Evolutionary conservation across 64 coral and sea anemone genomes (phyloP).

Genomic region (Montipora sp.): DNA sequence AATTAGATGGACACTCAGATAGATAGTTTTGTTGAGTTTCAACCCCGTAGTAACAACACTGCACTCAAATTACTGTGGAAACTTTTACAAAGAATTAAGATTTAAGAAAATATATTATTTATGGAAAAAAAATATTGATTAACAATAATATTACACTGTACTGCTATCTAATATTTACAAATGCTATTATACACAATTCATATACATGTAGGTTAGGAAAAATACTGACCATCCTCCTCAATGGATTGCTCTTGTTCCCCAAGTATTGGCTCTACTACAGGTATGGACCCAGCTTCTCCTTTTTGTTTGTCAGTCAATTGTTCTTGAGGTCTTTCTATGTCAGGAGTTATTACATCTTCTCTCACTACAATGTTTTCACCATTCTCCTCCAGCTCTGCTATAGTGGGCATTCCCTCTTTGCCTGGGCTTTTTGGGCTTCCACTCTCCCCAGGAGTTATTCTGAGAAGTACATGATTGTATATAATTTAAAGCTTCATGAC

Average conservation of each 20-base stretch:
- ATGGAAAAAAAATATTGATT: too few species aligned
- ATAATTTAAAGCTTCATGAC: too few species aligned
- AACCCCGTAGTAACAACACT: too few species aligned
- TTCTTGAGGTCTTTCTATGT: slow-evolving; percentile 16
- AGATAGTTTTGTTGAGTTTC: too few species aligned
- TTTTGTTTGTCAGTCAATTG: background rate
- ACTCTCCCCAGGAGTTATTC: slow-evolving; percentile 66
- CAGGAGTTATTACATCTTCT: background rate
- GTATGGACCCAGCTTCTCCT: slow-evolving; percentile 36
- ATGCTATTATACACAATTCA: too few species aligned
- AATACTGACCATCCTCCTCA: slow-evolving; percentile 65
- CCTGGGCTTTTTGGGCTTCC: slow-evolving; percentile 48
- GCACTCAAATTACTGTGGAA: too few species aligned
- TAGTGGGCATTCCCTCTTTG: slow-evolving; percentile 74
- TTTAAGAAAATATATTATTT: too few species aligned
- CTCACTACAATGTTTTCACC: background rate
- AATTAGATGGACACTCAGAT: too few species aligned
- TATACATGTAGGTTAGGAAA: too few species aligned
- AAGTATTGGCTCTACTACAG: slow-evolving; percentile 59
- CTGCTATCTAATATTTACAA: too few species aligned
- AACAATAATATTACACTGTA: too few species aligned
- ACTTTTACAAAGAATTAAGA: too few species aligned
- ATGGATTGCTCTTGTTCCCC: slow-evolving; percentile 34
- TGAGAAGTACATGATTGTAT: background rate
- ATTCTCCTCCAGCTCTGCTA: slow-evolving; percentile 44